Percentiles rank a stretch among this genome's conserved stretches.
These are phyloP conservation scores for Elanus axillaris DNA, from an alignment of 2,113 vertebrate genomes.

Conservation along the genomic window DNA sequence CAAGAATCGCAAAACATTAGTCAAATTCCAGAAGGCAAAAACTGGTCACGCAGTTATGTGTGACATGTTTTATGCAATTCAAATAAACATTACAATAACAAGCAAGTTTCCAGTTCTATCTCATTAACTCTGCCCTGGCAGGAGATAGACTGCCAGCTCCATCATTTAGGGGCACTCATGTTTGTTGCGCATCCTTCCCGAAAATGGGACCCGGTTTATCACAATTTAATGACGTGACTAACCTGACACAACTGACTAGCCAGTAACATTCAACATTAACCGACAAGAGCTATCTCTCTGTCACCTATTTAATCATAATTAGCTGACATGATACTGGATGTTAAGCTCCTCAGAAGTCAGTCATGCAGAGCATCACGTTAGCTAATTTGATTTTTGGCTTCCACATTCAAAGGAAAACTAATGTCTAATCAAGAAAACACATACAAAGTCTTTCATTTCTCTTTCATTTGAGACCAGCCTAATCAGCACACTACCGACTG, in stretches of 20 bases:
- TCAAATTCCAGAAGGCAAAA: not conserved
- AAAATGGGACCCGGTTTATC: not conserved
- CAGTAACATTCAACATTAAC: not conserved
- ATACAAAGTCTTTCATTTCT: not conserved
- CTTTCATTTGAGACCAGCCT: not conserved
- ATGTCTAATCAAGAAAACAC: not conserved
- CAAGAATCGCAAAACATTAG: not conserved
- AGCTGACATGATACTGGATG: not conserved
- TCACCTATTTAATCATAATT: not conserved
- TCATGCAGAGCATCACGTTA: not conserved
- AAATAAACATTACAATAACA: not conserved
- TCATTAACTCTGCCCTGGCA: not conserved
- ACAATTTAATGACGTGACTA: not conserved
- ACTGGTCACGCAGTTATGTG: not conserved
- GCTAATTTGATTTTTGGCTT: not conserved
- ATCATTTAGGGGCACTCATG: not conserved
- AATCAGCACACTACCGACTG: not conserved
- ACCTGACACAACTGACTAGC: not conserved
- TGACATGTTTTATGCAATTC: not conserved
- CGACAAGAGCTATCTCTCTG: not conserved
- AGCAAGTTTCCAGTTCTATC: not conserved
- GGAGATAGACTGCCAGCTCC: not conserved
- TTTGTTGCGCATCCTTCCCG: rapidly evolving
- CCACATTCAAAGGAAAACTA: not conserved
- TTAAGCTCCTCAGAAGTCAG: not conserved